These are phyloP conservation scores for Nycticryphes semicollaris DNA, from an alignment of 2,113 vertebrate species.

Conservation along the genomic window DNA sequence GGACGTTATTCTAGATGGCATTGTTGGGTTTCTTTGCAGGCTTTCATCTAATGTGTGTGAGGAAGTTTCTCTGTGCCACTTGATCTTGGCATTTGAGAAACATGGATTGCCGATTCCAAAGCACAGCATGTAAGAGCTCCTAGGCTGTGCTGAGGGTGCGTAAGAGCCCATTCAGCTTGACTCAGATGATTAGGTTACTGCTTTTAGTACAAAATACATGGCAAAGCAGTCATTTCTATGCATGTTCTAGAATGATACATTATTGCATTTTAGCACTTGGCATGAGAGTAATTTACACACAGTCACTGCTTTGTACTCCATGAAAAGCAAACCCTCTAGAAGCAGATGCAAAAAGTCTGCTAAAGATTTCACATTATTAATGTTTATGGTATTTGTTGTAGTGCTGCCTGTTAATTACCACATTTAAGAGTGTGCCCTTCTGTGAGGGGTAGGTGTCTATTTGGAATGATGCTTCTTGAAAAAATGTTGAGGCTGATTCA, in stretches of 20 bases:
- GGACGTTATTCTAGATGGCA: background rate
- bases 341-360: slow-evolving; percentile 50
- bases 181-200: slow-evolving; percentile 65
- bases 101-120: background rate
- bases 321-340: slow-evolving; percentile 65
- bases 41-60: background rate
- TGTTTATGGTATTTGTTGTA: slow-evolving; percentile 66
- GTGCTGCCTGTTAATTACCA: slow-evolving; percentile 69
- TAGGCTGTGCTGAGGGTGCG: slow-evolving; percentile 24
- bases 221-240: slow-evolving; percentile 72
- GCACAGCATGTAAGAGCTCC: slow-evolving; percentile 20
- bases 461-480: slow-evolving; percentile 42
- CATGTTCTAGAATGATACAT: slow-evolving; percentile 62
- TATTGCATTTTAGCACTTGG: slow-evolving; percentile 58
- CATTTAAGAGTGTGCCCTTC: slow-evolving; percentile 47
- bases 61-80: background rate
- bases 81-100: background rate
- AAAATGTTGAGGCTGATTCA: slow-evolving; percentile 56
- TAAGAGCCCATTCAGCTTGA: slow-evolving; percentile 55
- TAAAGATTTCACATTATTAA: slow-evolving; percentile 69
- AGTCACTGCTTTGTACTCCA: slow-evolving; percentile 66
- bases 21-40: background rate
- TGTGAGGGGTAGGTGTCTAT: background rate
- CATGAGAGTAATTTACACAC: slow-evolving; percentile 53
- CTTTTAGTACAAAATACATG: slow-evolving; percentile 63